These are phyloP conservation scores for Ernsta delagoae DNA, from an alignment of 2,888 invertebrate genomes.

Conservation along the genomic window DNA sequence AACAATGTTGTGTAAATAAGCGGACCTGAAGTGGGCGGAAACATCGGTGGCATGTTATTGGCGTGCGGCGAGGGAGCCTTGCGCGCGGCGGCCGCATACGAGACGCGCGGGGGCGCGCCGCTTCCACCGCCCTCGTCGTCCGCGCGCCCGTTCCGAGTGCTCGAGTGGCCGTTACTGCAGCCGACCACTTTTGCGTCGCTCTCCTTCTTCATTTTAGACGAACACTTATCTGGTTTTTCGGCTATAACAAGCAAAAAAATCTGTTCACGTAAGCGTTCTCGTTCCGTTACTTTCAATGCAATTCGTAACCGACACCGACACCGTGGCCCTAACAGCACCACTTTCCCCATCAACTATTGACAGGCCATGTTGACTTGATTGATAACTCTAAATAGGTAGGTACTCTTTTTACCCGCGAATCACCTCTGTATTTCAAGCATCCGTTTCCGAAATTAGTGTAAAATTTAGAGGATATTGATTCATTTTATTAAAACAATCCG, in stretches of 20 bases:
- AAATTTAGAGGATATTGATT: conserved; percentile 6
- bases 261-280: conserved; percentile 22
- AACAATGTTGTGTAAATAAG: conserved; percentile 23
- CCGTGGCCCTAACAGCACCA: background rate
- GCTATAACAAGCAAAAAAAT: conserved; percentile 58
- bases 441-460: conserved; percentile 1
- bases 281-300: background rate
- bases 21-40: conserved; percentile 69
- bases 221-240: conserved; percentile 69
- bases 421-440: background rate
- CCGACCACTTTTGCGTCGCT: conserved; percentile 58
- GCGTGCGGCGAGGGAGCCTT: conserved; percentile 70
- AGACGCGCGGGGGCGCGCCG: conserved; percentile 59
- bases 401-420: conserved; percentile 2
- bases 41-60: conserved; percentile 64
- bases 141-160: conserved; percentile 74
- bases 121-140: conserved; percentile 74
- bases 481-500: conserved; percentile 13
- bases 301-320: background rate
- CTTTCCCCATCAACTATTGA: background rate
- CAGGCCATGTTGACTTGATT: background rate
- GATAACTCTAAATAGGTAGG: background rate
- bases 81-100: too few species aligned
- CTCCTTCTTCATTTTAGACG: conserved; percentile 74
- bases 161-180: conserved; percentile 75